Conservation (phyloP, 2,113 vertebrate genomes). For the Aleadryas rufinucha region DNA sequence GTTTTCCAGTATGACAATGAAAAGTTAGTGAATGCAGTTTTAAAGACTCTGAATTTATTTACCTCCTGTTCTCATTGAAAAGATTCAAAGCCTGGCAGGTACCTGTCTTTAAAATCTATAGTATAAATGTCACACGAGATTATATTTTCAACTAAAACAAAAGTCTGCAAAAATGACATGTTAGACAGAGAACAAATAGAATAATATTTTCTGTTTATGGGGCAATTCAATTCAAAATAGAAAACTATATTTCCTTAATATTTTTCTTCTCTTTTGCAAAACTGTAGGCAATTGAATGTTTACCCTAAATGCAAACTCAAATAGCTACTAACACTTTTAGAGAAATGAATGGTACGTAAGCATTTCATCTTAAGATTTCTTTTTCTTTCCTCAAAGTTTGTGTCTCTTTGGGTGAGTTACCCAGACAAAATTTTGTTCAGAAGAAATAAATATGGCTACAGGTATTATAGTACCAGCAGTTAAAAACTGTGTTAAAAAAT, state of each 20-base stretch:
- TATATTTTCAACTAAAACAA: not conserved
- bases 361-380: not conserved
- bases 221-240: not conserved
- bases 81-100: not conserved
- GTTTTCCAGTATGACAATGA: not conserved
- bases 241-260: not conserved
- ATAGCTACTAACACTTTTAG: not conserved
- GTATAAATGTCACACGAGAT: not conserved
- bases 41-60: constrained; percentile 3
- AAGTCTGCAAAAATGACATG: not conserved
- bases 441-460: not conserved
- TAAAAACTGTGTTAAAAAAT: not conserved
- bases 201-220: not conserved
- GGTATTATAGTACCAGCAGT: not conserved
- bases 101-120: not conserved
- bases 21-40: not conserved
- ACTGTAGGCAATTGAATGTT: not conserved
- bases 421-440: not conserved
- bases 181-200: not conserved
- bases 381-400: not conserved
- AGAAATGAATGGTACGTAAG: not conserved
- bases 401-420: not conserved
- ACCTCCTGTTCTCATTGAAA: not conserved
- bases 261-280: not conserved
- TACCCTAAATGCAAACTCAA: not conserved